Evolutionary conservation across 2,888 invertebrate species (phyloP), one percentile per base, ranked within the genome.

Genomic region (Parochlus steinenii): DNA sequence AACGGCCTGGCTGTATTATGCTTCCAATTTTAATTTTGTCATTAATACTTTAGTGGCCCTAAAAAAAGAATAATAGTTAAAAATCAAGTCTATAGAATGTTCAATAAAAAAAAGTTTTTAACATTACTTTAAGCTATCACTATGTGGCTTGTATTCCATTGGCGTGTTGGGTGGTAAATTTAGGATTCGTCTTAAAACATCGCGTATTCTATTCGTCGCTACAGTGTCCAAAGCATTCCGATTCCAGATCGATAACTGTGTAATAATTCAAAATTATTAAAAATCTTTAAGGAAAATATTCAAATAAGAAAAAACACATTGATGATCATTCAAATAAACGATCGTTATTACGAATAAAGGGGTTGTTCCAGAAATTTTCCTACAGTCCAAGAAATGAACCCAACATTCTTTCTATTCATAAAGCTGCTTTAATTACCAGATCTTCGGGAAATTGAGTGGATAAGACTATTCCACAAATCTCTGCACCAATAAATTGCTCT

Each of bases 401-500:
- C n/a, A n/a, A n/a, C n/a, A n/a, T n/a, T n/a, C n/a, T n/a, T n/a
- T n/a, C n/a, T n/a, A n/a, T n/a, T n/a, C n/a, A n/a, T n/a, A n/a
- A n/a, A n/a, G n/a, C n/a, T n/a, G n/a, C n/a, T n/a, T n/a, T n/a
- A n/a, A n/a, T n/a, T n/a, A n/a, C n/a, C n/a, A 36, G 30, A 14
- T 36, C 36, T 23, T 36, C 36, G 2, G 58, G 89, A 65, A 82
- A 87, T 51, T 93, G 71, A 46, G 95, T 80, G 36, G 93, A 93
- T 47, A 95, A 79, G 42, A 97, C 95, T 42, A 93, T 83, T 11
- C 97, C 98, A 62, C 97, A 98, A 49, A 98, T 87, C 63, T 98
- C 98, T 47, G 90, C 82, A 12, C 93, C 93, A 25, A 97, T 93
- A 67, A 97, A 97, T 67, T 97, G 95, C 61, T 97, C 97, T 4